Evolutionary conservation across 2,797 vertebrate species (phyloP).

Genomic region (Spondyliosoma cantharus): DNA sequence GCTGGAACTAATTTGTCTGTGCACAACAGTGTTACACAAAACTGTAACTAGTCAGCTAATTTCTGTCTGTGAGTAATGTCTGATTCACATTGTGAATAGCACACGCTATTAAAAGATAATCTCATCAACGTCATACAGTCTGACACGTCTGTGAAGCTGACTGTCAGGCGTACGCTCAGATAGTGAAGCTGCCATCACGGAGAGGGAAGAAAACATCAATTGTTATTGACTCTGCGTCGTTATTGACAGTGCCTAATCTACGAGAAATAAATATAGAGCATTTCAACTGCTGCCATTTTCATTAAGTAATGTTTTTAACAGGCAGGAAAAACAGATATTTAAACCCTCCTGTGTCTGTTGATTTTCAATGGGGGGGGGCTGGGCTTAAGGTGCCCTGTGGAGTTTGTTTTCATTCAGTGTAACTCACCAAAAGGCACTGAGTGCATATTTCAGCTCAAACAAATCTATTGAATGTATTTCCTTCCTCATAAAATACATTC

Average conservation of each 20-base stretch:
- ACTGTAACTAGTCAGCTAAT: constrained; percentile 51
- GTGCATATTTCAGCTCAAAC: no score
- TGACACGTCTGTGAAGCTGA: constrained; percentile 12
- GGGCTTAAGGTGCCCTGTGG: not conserved
- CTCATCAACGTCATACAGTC: constrained; percentile 42
- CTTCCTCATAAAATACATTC: not conserved
- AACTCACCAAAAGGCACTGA: not conserved
- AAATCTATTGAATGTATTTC: not conserved
- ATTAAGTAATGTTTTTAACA: constrained; percentile 9
- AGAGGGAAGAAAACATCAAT: constrained; percentile 22
- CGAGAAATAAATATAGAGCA: constrained; percentile 2
- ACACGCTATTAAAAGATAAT: constrained; percentile 42
- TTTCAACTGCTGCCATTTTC: constrained; percentile 18
- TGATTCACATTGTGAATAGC: constrained; percentile 43
- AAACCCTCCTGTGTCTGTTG: not conserved
- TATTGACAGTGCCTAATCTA: constrained; percentile 4
- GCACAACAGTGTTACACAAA: constrained; percentile 58
- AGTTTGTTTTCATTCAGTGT: not conserved
- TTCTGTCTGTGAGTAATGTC: constrained; percentile 35
- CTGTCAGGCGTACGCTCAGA: not conserved
- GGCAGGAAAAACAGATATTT: constrained; percentile 6
- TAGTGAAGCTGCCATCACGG: constrained; percentile 4
- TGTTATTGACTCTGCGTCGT: constrained; percentile 19
- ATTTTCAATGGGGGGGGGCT: not conserved
- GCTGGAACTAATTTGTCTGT: constrained; percentile 67